Conservation (phyloP, 2,113 vertebrate species). For the Dunckerocampus dactyliophorus region DNA sequence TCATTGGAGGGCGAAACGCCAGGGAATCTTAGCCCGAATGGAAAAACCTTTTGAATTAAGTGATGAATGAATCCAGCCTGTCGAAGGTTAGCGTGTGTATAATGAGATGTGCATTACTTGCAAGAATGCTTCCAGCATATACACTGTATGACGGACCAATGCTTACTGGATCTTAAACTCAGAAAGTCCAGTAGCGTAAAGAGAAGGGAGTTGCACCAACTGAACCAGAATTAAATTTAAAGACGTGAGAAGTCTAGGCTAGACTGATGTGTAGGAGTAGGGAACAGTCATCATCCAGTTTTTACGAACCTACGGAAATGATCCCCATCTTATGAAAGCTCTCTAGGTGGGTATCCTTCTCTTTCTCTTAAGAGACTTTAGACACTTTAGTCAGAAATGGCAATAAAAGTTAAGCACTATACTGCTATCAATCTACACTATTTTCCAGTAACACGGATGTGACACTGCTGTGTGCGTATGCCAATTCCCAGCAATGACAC, state of each 20-base stretch:
- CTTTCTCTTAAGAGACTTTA: background rate
- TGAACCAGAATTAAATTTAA: background rate
- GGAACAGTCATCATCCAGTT: background rate
- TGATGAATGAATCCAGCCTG: conserved; percentile 41
- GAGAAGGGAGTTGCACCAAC: background rate
- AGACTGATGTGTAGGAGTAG: background rate
- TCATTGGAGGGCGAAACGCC: conserved; percentile 41
- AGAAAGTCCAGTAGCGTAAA: background rate
- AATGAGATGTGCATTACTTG: conserved; percentile 34
- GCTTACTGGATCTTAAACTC: too few species aligned
- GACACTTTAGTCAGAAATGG: background rate
- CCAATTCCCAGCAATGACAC: background rate
- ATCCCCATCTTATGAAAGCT: background rate
- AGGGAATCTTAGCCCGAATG: conserved; percentile 32
- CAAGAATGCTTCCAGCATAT: conserved; percentile 34
- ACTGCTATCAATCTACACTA: background rate
- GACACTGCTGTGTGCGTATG: background rate
- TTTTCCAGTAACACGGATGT: background rate
- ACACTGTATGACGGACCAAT: background rate
- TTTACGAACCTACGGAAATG: background rate
- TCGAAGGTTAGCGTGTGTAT: conserved; percentile 23
- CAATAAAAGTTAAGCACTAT: background rate
- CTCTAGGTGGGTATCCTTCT: background rate
- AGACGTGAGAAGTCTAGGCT: background rate
- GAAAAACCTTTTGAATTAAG: conserved; percentile 49